These are phyloP conservation scores for Meganola albula DNA, from an alignment of 2,888 invertebrate species.

Conservation along the genomic window DNA sequence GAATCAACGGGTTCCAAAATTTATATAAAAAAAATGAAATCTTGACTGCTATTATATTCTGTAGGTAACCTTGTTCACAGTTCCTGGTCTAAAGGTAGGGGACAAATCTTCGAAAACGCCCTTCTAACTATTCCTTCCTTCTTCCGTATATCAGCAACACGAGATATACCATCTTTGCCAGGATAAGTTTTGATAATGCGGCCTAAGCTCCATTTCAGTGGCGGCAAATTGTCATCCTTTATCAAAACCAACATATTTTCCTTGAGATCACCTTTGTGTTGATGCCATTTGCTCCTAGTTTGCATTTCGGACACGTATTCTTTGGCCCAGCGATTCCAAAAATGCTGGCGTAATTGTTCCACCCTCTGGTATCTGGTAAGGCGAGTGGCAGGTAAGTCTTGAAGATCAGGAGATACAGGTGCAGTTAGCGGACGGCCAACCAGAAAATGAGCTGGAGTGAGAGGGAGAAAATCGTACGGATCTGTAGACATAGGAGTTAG, in stretches of 20 bases:
- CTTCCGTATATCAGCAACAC: constrained; percentile 8
- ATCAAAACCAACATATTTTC: constrained; percentile 17
- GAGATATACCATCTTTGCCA: constrained; percentile 2
- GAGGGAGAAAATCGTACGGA: constrained; percentile 18
- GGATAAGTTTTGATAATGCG: constrained; percentile 1
- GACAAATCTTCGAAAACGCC: constrained; percentile 4
- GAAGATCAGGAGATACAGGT: background rate
- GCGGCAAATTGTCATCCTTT: constrained; percentile 14
- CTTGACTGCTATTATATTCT: too few relatives aligned
- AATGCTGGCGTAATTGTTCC: constrained; percentile 13
- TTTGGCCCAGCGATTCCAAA: constrained; percentile 18
- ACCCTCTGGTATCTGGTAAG: constrained; percentile 9
- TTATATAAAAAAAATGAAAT: too few relatives aligned
- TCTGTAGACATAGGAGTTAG: constrained; percentile 21
- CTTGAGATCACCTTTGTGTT: constrained; percentile 5
- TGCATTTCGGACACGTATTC: constrained; percentile 25
- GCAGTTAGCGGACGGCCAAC: constrained; percentile 17
- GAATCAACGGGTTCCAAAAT: too few relatives aligned
- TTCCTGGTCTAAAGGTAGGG: constrained; percentile 5
- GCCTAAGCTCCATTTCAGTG: constrained; percentile 3
- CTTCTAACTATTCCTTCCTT: constrained; percentile 7
- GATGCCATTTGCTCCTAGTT: constrained; percentile 27
- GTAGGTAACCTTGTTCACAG: too few relatives aligned
- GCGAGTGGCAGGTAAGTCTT: background rate
- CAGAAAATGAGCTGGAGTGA: constrained; percentile 23